Evolutionary conservation across 2,797 vertebrate genomes (phyloP).

Genomic region (Pampus argenteus): DNA sequence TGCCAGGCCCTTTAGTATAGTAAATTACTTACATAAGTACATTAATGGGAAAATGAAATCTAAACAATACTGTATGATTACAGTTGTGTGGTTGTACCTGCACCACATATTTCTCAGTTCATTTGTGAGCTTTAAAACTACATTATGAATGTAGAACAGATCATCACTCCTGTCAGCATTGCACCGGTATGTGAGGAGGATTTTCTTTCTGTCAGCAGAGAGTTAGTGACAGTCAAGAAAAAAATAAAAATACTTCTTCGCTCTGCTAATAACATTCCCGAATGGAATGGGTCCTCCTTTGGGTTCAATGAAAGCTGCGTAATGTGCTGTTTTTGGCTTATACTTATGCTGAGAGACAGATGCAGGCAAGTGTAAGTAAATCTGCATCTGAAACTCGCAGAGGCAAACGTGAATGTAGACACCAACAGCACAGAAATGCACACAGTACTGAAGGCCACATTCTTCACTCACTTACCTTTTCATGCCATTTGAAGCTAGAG

Average conservation of each 20-base stretch:
- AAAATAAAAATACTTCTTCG: constrained; percentile 70
- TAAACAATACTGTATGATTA: background rate
- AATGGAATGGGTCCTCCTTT: constrained; percentile 60
- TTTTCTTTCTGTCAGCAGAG: constrained; percentile 62
- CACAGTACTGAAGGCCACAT: background rate
- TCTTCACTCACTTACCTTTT: constrained; percentile 23
- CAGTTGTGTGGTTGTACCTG: background rate
- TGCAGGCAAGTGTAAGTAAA: constrained; percentile 36
- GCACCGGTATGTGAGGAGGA: constrained; percentile 48
- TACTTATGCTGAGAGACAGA: constrained; percentile 57
- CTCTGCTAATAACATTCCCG: constrained; percentile 67
- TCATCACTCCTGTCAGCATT: constrained; percentile 16
- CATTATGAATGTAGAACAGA: constrained; percentile 25
- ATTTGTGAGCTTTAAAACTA: constrained; percentile 22
- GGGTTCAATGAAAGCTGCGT: constrained; percentile 69
- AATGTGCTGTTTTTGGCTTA: constrained; percentile 74
- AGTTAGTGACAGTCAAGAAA: constrained; percentile 68
- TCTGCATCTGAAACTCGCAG: constrained; percentile 20
- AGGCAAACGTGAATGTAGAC: constrained; percentile 35
- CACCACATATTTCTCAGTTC: constrained; percentile 9
- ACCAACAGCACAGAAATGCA: constrained; percentile 9
- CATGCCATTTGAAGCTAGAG: background rate
- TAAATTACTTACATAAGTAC: background rate
- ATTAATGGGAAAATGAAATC: background rate
- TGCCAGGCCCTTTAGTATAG: background rate